Evolutionary conservation across 1,140 invertebrate species (phyloP), one percentile per base, ranked within the genome.

Genomic region (Metaphire vulgaris): DNA sequence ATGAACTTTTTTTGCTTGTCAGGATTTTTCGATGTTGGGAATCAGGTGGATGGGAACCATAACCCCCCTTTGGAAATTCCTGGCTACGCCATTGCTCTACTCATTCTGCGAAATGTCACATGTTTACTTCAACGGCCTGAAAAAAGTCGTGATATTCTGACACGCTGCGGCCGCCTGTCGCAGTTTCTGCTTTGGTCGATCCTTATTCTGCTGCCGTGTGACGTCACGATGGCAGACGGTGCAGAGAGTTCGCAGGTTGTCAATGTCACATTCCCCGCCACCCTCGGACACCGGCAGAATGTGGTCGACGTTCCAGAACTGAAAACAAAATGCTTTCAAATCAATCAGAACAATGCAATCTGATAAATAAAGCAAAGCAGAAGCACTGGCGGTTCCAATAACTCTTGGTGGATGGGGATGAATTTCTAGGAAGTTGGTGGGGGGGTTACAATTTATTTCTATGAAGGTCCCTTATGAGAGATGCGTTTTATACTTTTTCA

Each of bases 221-320:
- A 85, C 82, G 66, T 79, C 79, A 26, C 79, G 76, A 69, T 85
- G 84, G 77, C 84, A 85, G 1, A 81, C 67, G 0, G 81, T 81
- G 78, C 84, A 85, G 69, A 85, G 76, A 2, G 84, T 85, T 2
- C 83, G 73, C 41, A 85, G 79, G 78, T 85, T 85, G 79, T 85
- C 84, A 75, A 85, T 81, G 75, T 85, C 83, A 81, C 84, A 85
- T 79, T 83, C 76, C n/a, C 84, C 84, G 30, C 84, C 84, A 41
- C 84, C 84, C 33, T 82, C 82, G 77, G 78, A 83, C 26, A 85
- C 84, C 1, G 84, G 81, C 0, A 33, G 73, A 30, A 85, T 85
- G 78, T 85, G 84, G 72, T 85, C 84, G 33, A 81, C 84, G 74
- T 85, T 83, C 84, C 84, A 85, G 72, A 85, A 85, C 84, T 85